A percentile compares a stretch with the other conserved stretches of the same genome.
These are phyloP conservation scores for Thamnophis sirtalis DNA, from an alignment of 2,113 vertebrate genomes.

Conservation along the genomic window DNA sequence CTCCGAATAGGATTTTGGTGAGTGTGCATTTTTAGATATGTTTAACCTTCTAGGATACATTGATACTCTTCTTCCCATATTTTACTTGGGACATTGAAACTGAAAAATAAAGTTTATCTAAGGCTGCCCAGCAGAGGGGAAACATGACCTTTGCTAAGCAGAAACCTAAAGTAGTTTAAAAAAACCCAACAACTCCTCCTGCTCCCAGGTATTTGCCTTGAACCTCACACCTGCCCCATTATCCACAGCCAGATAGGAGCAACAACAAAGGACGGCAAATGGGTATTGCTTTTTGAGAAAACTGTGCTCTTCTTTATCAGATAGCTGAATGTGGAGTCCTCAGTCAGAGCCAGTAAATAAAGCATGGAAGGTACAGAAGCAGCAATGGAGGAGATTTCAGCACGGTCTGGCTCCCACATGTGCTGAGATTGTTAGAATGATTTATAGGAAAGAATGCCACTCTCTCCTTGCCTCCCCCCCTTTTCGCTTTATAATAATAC, in stretches of 20 bases:
- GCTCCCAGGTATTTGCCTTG: not conserved
- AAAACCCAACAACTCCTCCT: not conserved
- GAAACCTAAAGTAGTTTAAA: not conserved
- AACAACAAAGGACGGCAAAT: not conserved
- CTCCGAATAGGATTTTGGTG: not conserved
- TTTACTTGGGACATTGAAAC: not conserved
- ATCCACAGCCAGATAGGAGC: not conserved
- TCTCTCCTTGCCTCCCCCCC: conserved; percentile 24
- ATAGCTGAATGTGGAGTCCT: conserved; percentile 1
- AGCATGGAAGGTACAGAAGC: not conserved
- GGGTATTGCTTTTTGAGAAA: not conserved
- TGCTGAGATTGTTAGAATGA: conserved; percentile 64
- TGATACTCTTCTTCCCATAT: not conserved
- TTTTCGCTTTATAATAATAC: conserved; percentile 60
- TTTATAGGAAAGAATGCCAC: conserved; percentile 64
- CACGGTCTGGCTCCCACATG: conserved; percentile 72
- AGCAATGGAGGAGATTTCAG: not conserved
- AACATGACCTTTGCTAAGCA: not conserved
- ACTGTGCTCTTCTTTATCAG: not conserved
- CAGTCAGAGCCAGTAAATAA: not conserved
- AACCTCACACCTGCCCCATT: not conserved
- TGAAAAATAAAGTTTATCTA: not conserved
- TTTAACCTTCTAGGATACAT: not conserved
- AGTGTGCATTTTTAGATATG: not conserved
- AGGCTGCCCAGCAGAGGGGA: not conserved